Evolutionary conservation across 2,888 invertebrate species (phyloP), one percentile per base, ranked within the genome.

Genomic region (Apodemia mormo): DNA sequence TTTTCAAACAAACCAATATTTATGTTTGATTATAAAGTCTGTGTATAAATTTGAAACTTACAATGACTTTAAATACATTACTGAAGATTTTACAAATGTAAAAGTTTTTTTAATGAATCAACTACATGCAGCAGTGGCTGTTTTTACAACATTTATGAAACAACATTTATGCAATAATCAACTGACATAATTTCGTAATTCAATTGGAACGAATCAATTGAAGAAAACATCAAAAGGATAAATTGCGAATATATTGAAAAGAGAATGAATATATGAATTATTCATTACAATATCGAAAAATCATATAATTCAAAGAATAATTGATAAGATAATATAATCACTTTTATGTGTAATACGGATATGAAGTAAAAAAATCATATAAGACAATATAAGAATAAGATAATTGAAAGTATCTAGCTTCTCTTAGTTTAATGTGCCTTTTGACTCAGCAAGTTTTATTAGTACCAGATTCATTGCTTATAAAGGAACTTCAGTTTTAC

Each of bases 351-450:
- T 12, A 45, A 45, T 45, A 45, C 3, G 45, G 45, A 45, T 10
- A 45, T 1, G 3, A 3, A 45, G 45, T 12, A 10, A 10, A 45
- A 12, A 45, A 45, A 12, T 3, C 12, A 12, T 3, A 10, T 45
- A 45, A 12, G 10, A 45, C 45, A 10, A 12, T 45, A 12, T 45
- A 45, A 12, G 12, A 6, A 49, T 12, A 5, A 12, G 14, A 49
- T 12, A 14, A 14, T n/a, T 65, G 69, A 49, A 67, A 70, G 22
- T 22, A 22, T 22, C 22, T 22, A 22, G 68, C 71, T 78, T 77
- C 73, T 75, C 84, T 85, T 86, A 81, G 81, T 87, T 83, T 82
- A 77, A 77, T 85, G 88, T 81, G 77, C 81, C 84, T 84, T 89
- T 89, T 87, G 84, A 80, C 83, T 82, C 77, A 68, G 74, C 72